These are phyloP conservation scores for Chaetops frenatus DNA, from an alignment of 2,113 vertebrate genomes.

Conservation along the genomic window DNA sequence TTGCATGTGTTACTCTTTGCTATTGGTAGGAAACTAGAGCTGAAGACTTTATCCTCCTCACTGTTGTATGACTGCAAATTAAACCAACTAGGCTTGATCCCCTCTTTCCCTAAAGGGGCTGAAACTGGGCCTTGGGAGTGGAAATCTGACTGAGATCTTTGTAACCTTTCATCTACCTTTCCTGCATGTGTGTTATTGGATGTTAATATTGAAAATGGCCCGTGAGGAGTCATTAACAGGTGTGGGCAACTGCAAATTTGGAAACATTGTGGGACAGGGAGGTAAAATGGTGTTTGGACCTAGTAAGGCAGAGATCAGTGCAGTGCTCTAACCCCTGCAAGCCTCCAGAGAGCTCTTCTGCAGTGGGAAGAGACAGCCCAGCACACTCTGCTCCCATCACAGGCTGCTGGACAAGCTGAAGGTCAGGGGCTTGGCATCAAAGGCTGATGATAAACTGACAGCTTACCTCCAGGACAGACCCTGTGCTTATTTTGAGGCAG, in stretches of 20 bases:
- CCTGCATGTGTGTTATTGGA: not conserved
- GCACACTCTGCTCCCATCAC: not conserved
- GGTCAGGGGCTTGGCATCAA: not conserved
- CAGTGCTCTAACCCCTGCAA: not conserved
- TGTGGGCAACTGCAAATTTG: not conserved
- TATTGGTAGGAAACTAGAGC: not conserved
- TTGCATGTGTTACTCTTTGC: not conserved
- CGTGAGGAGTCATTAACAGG: not conserved
- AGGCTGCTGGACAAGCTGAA: not conserved
- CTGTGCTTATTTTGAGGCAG: not conserved
- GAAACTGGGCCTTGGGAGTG: not conserved
- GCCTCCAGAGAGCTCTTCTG: not conserved
- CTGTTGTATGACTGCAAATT: not conserved
- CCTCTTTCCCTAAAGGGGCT: not conserved
- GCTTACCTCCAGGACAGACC: not conserved
- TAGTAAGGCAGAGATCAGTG: not conserved
- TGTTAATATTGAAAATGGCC: not conserved
- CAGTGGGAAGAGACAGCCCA: not conserved
- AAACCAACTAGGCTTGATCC: not conserved
- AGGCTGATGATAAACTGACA: not conserved
- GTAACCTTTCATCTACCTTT: not conserved
- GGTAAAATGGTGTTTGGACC: not conserved
- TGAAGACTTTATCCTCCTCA: not conserved
- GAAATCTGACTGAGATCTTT: not conserved
- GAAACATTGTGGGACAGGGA: not conserved